Evolutionary conservation across 2,888 invertebrate species (phyloP), one percentile per base, ranked within the genome.

Genomic region (Megaustenia siamemsis): DNA sequence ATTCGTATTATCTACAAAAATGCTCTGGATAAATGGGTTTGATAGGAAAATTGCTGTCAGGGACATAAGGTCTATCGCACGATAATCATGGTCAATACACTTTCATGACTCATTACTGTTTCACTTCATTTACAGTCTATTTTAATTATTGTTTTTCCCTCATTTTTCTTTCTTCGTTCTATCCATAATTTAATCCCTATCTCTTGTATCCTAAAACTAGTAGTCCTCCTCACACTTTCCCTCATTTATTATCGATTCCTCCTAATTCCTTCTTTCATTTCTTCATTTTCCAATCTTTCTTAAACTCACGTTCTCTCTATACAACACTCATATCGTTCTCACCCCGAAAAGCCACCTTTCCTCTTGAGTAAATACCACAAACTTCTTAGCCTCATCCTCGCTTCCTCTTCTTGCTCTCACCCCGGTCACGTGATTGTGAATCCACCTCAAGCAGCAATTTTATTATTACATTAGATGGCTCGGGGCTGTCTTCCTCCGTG

Each of bases 321-420:
- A 6, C 60, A 24, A 6, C 12, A n/a, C 10, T 60, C 60, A 28
- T 4, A n/a, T 60, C 12, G n/a, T 28, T 60, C 4, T 10, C 10
- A 12, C 28, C 28, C 28, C 60, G 5, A 3, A 28, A 60, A 60
- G 60, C 60, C n/a, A 28, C 4, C 21, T 60, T 5, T 60, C 28
- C 28, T 60, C 60, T 60, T 60, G 60, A 6, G 60, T 60, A 60
- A 60, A 60, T 60, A 60, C 60, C 28, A n/a, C 60, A 60, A 60
- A 60, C 60, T n/a, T 21, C 56, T 56, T 56, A 28, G 28, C n/a
- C 24, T 28, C 60, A 60, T 6, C 60, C 60, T 60, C 6, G 24
- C 53, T 5, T 10, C 28, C 10, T 28, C 60, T 6, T 21, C 60
- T 6, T 60, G n/a, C 60, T 60, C 60, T 28, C 60, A n/a, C 28